Percentiles rank a stretch among this genome's conserved stretches.
phyloP scores from a whole-genome alignment of 2,888 invertebrate genomes.

The Hirudinaria manillensis region DNA sequence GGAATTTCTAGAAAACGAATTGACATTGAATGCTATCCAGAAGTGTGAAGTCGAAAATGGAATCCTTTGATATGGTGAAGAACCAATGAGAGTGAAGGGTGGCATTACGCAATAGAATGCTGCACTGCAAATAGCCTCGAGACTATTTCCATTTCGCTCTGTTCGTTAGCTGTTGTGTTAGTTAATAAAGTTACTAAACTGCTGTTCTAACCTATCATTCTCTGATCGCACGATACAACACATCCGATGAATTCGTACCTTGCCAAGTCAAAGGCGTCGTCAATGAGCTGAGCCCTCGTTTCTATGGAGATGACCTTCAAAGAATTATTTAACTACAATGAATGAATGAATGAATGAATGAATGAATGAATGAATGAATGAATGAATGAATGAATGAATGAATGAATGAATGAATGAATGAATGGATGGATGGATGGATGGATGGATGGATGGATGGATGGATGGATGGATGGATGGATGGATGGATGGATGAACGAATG shows the following conservation, averaged over 20 bases:
- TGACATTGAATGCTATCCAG: too few relatives aligned
- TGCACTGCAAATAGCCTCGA: too few relatives aligned
- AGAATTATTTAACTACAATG: not conserved
- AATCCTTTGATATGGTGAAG: too few relatives aligned
- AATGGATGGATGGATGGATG: not conserved
- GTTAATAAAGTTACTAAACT: too few relatives aligned
- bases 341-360: not conserved
- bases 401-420: not conserved
- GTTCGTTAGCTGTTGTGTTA: too few relatives aligned
- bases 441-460: too few relatives aligned
- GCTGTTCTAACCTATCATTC: too few relatives aligned
- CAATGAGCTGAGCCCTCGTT: constrained; percentile 21
- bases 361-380: not conserved
- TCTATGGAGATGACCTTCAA: constrained; percentile 8
- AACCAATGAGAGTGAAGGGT: too few relatives aligned
- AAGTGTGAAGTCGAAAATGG: too few relatives aligned
- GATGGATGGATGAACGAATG: not conserved
- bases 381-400: not conserved
- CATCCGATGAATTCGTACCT: not conserved
- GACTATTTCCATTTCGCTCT: too few relatives aligned
- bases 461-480: not conserved
- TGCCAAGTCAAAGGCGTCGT: constrained; percentile 21
- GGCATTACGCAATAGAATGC: too few relatives aligned
- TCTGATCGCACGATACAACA: too few relatives aligned
- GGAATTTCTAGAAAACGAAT: constrained; percentile 28